phyloP scores from a whole-genome alignment of 2,113 vertebrate genomes.

The Meleagris gallopavo region DNA sequence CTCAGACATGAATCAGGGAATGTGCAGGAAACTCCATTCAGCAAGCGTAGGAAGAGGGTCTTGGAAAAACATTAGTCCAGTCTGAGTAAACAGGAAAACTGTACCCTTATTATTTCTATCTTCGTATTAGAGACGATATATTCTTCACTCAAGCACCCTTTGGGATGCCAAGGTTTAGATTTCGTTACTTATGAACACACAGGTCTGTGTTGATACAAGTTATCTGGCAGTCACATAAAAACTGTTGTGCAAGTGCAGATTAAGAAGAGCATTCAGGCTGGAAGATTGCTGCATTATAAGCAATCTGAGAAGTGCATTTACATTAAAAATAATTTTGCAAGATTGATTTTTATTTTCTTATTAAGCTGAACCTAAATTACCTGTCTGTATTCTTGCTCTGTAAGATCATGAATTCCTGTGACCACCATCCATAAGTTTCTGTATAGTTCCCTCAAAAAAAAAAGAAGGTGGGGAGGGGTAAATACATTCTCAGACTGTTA shows the following conservation, averaged over 20 bases:
- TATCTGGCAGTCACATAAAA: background rate
- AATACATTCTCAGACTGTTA: background rate
- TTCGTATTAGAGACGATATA: background rate
- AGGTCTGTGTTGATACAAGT: background rate
- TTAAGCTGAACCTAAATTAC: background rate
- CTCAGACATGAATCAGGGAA: background rate
- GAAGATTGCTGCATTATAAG: background rate
- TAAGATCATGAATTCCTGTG: slow-evolving; percentile 51
- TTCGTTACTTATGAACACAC: background rate
- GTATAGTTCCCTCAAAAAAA: slow-evolving; percentile 13
- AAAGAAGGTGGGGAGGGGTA: background rate
- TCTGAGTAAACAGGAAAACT: background rate
- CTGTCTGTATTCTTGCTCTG: slow-evolving; percentile 46
- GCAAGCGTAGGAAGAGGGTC: background rate
- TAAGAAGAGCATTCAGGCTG: background rate
- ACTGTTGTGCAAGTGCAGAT: background rate
- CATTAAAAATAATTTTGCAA: background rate
- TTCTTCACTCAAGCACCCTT: background rate
- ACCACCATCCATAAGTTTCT: slow-evolving; percentile 37
- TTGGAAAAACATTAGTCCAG: background rate
- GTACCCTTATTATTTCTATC: background rate
- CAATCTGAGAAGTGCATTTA: background rate
- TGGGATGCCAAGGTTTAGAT: background rate
- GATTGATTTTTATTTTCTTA: background rate
- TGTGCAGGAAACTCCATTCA: background rate